Evolutionary conservation across 2,797 vertebrate genomes (phyloP), one percentile per base, ranked within the genome.

Genomic region (Acrossocheilus fasciatus): DNA sequence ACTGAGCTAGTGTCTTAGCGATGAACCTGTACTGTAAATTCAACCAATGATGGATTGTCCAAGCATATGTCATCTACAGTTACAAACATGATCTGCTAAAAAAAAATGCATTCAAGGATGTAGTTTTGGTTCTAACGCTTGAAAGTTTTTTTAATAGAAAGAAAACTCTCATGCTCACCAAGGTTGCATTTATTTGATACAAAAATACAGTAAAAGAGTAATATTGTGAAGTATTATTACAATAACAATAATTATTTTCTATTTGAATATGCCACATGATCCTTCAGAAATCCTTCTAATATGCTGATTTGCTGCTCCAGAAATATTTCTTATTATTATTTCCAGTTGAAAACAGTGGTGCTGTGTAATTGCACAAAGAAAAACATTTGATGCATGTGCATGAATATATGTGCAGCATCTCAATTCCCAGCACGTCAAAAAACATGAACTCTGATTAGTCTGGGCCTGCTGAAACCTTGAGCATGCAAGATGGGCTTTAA

Each of bases 1-100:
- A 90, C 93, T 93, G 93, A 93, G 93, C 94, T 92, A 93, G 93
- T 93, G 91, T 68, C 54, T 62, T 30, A 23, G 52, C 11, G 9
- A 59, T 18, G n/a, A 57, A 30, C 34, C 43, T 50, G 62, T 14
- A 47, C 81, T 41, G 50, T 41, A 59, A 73, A 74, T 74, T 54
- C 41, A 59, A 62, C 36, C 75, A 59, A 1, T 39, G 50, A 57
- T 57, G 75, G 34, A 77, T 57, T 59, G 34, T 77, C 52, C 11
- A 41, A 1, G 23, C 41, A 50, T 34, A 47, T 72, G 20, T 70
- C 81, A 39, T 57, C 30, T 78, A 80, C 14, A 26, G 36, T 59
- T 59, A n/a, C 18, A 62, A 74, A 82, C 64, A 84, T 50, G 30
- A 86, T 76, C 26, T 70, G 14, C 30, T 77, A 9, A 41, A 80